phyloP scores from a whole-genome alignment of 2,797 vertebrate genomes.

The Pipistrellus pipistrellus region DNA sequence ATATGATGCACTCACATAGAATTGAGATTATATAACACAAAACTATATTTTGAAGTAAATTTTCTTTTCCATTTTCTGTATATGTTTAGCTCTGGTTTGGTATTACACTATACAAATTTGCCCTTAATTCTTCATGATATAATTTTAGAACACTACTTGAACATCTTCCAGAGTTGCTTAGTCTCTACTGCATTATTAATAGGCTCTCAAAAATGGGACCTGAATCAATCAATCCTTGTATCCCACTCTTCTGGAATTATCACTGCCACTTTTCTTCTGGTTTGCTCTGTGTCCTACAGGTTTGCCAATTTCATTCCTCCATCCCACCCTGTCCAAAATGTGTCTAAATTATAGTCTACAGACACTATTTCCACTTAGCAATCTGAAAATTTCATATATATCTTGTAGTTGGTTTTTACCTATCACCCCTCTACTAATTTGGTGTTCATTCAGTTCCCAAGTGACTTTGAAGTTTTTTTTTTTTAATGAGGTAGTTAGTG shows the following conservation, averaged over 20 bases:
- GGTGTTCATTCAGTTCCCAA: background rate
- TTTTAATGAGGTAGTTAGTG: background rate
- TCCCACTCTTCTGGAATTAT: background rate
- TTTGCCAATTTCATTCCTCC: background rate
- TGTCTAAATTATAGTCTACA: background rate
- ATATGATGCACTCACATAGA: background rate
- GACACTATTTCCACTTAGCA: background rate
- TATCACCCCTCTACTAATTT: background rate
- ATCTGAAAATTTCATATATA: background rate
- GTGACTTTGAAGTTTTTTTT: background rate
- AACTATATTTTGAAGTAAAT: background rate
- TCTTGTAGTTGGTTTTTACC: background rate
- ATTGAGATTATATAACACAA: background rate
- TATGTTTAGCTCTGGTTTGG: background rate
- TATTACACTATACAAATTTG: background rate
- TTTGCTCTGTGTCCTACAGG: background rate
- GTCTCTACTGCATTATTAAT: background rate
- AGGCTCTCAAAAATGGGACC: background rate
- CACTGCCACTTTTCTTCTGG: background rate
- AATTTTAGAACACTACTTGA: conserved; percentile 21
- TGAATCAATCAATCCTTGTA: background rate
- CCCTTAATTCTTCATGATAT: background rate
- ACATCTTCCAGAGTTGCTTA: background rate
- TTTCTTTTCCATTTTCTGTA: background rate
- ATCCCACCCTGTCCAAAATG: background rate